phyloP scores from a whole-genome alignment of 2,797 vertebrate species.

The Phrynocephalus vlangalii region DNA sequence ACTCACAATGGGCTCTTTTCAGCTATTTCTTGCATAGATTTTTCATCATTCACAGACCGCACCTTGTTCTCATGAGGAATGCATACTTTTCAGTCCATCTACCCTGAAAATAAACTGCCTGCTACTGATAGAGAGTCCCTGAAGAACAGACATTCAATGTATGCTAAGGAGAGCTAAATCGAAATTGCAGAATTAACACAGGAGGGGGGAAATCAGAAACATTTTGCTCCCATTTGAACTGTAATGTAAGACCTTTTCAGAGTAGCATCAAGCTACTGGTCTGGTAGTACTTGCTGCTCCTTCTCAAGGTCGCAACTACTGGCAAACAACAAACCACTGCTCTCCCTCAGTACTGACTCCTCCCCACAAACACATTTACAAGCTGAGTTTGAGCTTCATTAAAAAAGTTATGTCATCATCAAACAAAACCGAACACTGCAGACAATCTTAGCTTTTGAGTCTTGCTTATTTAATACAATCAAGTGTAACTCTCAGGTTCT shows the following conservation, averaged over 20 bases:
- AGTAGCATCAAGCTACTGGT: fast-evolving
- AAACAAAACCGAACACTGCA: slow-evolving; percentile 6
- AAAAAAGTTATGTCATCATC: background rate
- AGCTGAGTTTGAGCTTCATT: too few relatives aligned
- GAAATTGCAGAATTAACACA: background rate
- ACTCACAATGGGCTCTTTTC: slow-evolving; percentile 6
- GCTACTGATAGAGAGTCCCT: fast-evolving
- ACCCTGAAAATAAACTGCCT: slow-evolving; percentile 5
- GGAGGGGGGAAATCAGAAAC: fast-evolving
- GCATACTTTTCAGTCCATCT: fast-evolving
- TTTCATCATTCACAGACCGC: background rate
- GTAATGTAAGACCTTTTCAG: background rate
- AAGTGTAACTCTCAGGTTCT: background rate
- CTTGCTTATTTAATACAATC: background rate
- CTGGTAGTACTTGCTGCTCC: slow-evolving; percentile 21
- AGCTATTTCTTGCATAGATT: slow-evolving; percentile 16
- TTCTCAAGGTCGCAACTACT: background rate
- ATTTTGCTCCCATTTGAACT: background rate
- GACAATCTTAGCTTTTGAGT: background rate
- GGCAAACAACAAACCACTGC: slow-evolving; percentile 31
- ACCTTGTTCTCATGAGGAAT: background rate
- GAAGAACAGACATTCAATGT: fast-evolving
- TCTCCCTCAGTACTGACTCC: background rate
- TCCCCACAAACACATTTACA: too few relatives aligned
- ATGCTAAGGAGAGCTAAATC: background rate